These are phyloP conservation scores for Diploscapter pachys DNA, from an alignment of 1,140 invertebrate genomes.

Conservation along the genomic window DNA sequence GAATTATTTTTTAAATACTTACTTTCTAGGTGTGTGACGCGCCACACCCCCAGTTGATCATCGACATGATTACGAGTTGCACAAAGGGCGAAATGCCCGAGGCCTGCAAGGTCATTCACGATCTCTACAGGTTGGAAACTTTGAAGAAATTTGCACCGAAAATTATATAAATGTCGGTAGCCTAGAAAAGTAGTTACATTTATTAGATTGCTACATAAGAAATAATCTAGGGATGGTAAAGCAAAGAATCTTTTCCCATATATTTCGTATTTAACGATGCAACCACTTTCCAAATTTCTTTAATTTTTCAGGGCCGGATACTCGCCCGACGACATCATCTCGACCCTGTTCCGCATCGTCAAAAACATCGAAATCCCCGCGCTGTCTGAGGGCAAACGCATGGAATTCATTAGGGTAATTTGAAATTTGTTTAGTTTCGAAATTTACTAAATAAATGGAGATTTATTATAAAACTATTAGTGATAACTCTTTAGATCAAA, in stretches of 20 bases:
- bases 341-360: slow-evolving; percentile 86
- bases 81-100: slow-evolving; percentile 61
- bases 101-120: slow-evolving; percentile 30
- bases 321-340: slow-evolving; percentile 90
- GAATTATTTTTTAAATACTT: neutral
- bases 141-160: slow-evolving; percentile 20
- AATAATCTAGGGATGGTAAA: too few species aligned
- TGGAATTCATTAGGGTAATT: slow-evolving; percentile 70
- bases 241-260: neutral
- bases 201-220: too few species aligned
- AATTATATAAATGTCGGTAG: slow-evolving; percentile 23
- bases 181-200: too few species aligned
- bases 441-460: too few species aligned
- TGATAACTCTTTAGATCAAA: too few species aligned
- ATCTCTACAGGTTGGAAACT: slow-evolving; percentile 18
- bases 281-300: slow-evolving; percentile 19
- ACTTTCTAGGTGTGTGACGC: slow-evolving; percentile 81
- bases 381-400: slow-evolving; percentile 63
- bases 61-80: slow-evolving; percentile 82
- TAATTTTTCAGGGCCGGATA: slow-evolving; percentile 76
- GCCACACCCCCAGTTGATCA: slow-evolving; percentile 88
- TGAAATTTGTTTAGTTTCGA: slow-evolving; percentile 63
- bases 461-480: too few species aligned
- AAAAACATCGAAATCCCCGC: slow-evolving; percentile 65
- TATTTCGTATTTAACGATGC: slow-evolving; percentile 18